Conservation (phyloP, 2,888 invertebrate genomes). For the Calliopum simillimum region DNA sequence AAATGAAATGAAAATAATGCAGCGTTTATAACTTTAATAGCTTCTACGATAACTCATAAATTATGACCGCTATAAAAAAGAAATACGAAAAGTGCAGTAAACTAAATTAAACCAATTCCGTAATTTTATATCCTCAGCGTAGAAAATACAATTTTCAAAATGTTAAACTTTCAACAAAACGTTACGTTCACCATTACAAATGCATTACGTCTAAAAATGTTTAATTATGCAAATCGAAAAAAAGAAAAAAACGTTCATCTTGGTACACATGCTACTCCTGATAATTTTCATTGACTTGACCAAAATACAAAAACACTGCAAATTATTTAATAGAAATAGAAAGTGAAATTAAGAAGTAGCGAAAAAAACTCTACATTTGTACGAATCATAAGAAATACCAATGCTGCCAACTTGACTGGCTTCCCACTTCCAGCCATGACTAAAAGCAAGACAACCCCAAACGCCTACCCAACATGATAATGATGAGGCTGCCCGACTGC, state of each 20-base stretch:
- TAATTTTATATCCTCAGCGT: no score
- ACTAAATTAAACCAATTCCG: no score
- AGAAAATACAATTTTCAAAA: no score
- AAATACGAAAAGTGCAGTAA: no score
- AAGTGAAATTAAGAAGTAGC: constrained; percentile 11
- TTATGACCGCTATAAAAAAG: no score
- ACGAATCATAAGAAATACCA: background rate
- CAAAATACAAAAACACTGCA: constrained; percentile 7
- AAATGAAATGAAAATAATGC: no score
- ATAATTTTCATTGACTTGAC: no score
- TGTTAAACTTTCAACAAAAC: no score
- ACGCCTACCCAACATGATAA: constrained; percentile 20
- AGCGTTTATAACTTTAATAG: no score
- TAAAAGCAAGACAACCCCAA: constrained; percentile 1
- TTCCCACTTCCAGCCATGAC: background rate
- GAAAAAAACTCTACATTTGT: background rate
- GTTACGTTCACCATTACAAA: constrained; percentile 11
- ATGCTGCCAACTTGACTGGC: no score
- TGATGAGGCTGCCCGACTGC: background rate
- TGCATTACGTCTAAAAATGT: constrained; percentile 5
- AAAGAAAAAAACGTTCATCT: background rate
- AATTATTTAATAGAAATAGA: background rate
- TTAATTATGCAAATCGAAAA: constrained; percentile 27
- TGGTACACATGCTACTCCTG: no score
- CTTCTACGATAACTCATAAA: no score